phyloP scores from a whole-genome alignment of 2,113 vertebrate species.

The Tautogolabrus adspersus region DNA sequence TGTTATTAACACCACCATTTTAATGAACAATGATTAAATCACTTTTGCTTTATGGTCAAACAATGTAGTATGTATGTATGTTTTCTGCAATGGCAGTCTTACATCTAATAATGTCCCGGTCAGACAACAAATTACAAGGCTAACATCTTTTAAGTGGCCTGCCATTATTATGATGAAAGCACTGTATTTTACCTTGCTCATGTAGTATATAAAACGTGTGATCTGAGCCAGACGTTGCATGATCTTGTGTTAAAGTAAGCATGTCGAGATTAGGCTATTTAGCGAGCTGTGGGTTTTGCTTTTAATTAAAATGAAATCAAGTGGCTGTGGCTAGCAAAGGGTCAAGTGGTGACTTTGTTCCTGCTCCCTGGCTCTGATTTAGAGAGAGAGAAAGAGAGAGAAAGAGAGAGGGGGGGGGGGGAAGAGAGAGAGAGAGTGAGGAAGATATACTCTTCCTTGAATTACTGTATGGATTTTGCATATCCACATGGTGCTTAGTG shows the following conservation, averaged over 20 bases:
- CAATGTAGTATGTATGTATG: conserved; percentile 21
- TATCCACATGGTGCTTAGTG: conserved; percentile 72
- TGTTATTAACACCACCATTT: conserved; percentile 42
- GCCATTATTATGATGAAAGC: conserved; percentile 31
- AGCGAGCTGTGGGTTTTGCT: conserved; percentile 68
- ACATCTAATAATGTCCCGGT: conserved; percentile 29
- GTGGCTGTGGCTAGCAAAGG: conserved; percentile 67
- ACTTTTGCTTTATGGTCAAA: conserved; percentile 34
- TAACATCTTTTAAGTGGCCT: conserved; percentile 2
- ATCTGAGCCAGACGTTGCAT: conserved; percentile 54
- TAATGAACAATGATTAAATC: conserved; percentile 22
- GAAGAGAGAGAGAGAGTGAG: conserved; percentile 9
- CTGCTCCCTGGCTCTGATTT: conserved; percentile 64
- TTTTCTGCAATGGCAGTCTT: conserved; percentile 7
- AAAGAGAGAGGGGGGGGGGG: conserved; percentile 3
- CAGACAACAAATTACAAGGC: conserved; percentile 6
- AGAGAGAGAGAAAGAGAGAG: conserved; percentile 13
- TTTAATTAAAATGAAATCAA: conserved; percentile 83
- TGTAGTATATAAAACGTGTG: conserved; percentile 58
- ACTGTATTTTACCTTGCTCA: conserved; percentile 51
- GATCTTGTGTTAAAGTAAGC: conserved; percentile 66
- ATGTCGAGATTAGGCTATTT: conserved; percentile 65
- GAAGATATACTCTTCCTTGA: conserved; percentile 62
- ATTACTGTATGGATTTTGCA: conserved; percentile 81
- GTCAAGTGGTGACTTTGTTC: conserved; percentile 83